These are phyloP conservation scores for Poecilia gillii DNA, from an alignment of 2,797 vertebrate genomes.

Conservation along the genomic window DNA sequence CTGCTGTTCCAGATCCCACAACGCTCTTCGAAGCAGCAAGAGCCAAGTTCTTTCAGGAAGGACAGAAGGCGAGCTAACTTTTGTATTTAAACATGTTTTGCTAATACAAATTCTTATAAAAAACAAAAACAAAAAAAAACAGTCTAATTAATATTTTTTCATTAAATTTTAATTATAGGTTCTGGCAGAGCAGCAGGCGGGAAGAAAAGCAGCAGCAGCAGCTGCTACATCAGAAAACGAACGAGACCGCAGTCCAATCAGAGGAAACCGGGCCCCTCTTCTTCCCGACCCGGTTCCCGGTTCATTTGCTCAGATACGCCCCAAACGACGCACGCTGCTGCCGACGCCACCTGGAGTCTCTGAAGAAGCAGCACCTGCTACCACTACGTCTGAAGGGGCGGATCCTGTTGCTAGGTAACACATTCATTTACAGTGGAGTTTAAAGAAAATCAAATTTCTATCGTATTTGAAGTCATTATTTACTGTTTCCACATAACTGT, in stretches of 20 bases:
- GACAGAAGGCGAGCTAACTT: slow-evolving; percentile 76
- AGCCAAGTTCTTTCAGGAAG: slow-evolving; percentile 85
- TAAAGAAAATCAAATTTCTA: not conserved
- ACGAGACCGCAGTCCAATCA: slow-evolving; percentile 82
- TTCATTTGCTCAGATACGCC: slow-evolving; percentile 73
- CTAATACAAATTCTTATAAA: not conserved
- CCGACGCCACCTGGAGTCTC: slow-evolving; percentile 81
- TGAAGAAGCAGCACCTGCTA: slow-evolving; percentile 61
- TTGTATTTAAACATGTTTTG: not conserved
- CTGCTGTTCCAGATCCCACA: slow-evolving; percentile 70
- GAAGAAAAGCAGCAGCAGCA: slow-evolving; percentile 62
- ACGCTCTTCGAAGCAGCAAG: slow-evolving; percentile 83
- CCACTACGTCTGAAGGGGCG: slow-evolving; percentile 72
- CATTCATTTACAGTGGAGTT: not conserved
- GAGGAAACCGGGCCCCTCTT: slow-evolving; percentile 82
- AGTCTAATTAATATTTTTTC: not conserved
- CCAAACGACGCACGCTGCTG: slow-evolving; percentile 81
- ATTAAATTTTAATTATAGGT: slow-evolving; percentile 50
- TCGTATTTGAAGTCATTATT: not conserved
- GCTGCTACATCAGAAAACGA: slow-evolving; percentile 57
- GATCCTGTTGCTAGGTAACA: slow-evolving; percentile 81
- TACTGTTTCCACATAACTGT: not conserved
- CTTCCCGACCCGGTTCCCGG: slow-evolving; percentile 85
- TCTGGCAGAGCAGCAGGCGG: slow-evolving; percentile 83
- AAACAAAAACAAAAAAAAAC: too few relatives aligned